Percentiles rank a stretch among this genome's conserved stretches.
These are phyloP conservation scores for Alligator sinensis DNA, from an alignment of 2,113 vertebrate genomes.

Conservation along the genomic window DNA sequence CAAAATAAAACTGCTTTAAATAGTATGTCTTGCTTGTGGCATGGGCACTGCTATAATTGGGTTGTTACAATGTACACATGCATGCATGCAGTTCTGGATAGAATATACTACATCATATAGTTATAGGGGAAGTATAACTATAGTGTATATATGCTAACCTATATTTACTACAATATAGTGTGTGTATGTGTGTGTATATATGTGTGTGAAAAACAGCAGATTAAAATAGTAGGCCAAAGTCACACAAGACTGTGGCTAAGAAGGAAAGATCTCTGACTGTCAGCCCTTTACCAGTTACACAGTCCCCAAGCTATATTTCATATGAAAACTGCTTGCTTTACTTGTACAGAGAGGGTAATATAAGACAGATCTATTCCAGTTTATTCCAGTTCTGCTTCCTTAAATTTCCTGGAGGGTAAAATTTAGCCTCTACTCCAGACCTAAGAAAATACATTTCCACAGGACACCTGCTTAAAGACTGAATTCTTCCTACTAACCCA, in stretches of 20 bases:
- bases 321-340: neutral
- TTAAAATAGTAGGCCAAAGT: neutral
- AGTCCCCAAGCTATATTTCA: neutral
- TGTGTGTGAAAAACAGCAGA: neutral
- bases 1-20: no score
- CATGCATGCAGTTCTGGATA: no score
- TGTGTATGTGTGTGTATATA: no score
- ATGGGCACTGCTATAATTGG: no score
- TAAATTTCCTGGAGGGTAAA: neutral
- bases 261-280: neutral
- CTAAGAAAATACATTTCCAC: neutral
- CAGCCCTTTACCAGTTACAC: neutral
- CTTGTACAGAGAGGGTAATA: neutral
- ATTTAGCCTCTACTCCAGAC: neutral
- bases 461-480: neutral
- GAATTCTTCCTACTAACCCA: neutral
- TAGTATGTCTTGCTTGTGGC: no score
- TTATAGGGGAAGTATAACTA: no score
- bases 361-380: neutral
- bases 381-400: neutral
- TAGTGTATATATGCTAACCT: no score
- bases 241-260: neutral
- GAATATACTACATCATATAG: no score
- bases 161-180: no score
- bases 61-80: no score